Conservation (phyloP, 37 sponge, comb jelly and placozoan genomes). For the Spongia lamella region DNA sequence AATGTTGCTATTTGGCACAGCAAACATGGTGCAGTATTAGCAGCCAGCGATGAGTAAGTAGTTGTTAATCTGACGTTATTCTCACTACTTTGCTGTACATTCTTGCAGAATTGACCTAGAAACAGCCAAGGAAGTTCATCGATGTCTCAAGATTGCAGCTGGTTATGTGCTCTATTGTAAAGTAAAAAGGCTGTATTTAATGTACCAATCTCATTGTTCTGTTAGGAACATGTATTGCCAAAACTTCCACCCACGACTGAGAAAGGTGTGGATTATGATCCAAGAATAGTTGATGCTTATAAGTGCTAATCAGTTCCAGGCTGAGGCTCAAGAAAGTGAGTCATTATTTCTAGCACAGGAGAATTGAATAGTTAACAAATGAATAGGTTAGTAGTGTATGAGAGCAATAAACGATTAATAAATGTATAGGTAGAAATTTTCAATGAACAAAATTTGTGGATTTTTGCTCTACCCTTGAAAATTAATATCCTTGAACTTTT, state of each 20-base stretch:
- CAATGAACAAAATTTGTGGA: too few relatives aligned
- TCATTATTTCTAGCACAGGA: neutral
- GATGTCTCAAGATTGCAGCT: conserved; percentile 84
- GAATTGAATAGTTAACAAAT: neutral
- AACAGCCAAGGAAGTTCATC: conserved; percentile 94
- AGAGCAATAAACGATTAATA: too few relatives aligned
- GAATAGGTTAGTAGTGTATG: too few relatives aligned
- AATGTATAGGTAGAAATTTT: too few relatives aligned
- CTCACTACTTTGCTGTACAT: neutral
- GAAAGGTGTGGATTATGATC: conserved; percentile 81
- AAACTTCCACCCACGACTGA: conserved; percentile 79
- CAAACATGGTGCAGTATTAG: conserved; percentile 87
- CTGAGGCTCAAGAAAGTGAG: conserved; percentile 91
- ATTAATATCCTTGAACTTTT: too few relatives aligned
- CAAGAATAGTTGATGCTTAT: conserved; percentile 91
- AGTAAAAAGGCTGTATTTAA: too few relatives aligned
- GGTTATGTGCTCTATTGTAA: conserved; percentile 60
- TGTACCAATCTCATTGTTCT: neutral
- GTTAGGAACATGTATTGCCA: conserved; percentile 61
- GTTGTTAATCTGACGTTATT: neutral
- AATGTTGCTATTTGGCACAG: conserved; percentile 96
- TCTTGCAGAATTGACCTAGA: conserved; percentile 65
- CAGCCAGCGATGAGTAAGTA: conserved; percentile 81
- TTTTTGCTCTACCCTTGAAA: too few relatives aligned
- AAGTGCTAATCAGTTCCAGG: conserved; percentile 84